These are phyloP conservation scores for Phaethon lepturus DNA, from an alignment of 2,113 vertebrate species.

Conservation along the genomic window DNA sequence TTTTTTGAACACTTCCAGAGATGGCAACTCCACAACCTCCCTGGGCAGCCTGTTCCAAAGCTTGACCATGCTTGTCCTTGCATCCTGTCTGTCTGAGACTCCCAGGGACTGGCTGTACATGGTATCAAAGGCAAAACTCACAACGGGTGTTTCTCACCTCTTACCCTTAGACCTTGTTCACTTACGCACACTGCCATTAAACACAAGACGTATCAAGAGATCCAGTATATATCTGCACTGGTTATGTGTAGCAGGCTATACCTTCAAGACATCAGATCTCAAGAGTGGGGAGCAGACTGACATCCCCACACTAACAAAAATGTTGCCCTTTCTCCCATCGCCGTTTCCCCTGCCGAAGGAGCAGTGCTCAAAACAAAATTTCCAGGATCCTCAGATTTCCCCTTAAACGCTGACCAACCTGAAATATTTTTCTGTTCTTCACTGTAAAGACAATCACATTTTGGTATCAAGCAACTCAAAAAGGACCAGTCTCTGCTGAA, in stretches of 20 bases:
- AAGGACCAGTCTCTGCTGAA: not conserved
- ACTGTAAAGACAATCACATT: not conserved
- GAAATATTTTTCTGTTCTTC: not conserved
- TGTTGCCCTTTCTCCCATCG: not conserved
- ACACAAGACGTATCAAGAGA: not conserved
- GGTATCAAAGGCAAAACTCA: not conserved
- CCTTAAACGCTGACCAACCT: not conserved
- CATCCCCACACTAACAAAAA: not conserved
- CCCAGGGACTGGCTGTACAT: not conserved
- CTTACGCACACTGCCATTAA: not conserved
- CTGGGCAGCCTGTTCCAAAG: no score
- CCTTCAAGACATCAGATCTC: not conserved
- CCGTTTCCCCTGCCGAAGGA: not conserved
- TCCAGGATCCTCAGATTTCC: not conserved
- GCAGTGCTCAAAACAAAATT: not conserved
- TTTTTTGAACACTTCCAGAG: no score
- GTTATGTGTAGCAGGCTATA: not conserved
- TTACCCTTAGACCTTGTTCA: not conserved
- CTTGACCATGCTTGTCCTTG: no score
- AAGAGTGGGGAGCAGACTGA: not conserved
- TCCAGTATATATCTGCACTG: fast-evolving
- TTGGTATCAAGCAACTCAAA: not conserved
- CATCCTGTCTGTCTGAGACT: not conserved
- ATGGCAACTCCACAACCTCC: no score
- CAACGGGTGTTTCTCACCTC: not conserved